Base-by-base conservation (phyloP, 2,888 invertebrate genomes). In the Himalopsyche anomala region DNA sequence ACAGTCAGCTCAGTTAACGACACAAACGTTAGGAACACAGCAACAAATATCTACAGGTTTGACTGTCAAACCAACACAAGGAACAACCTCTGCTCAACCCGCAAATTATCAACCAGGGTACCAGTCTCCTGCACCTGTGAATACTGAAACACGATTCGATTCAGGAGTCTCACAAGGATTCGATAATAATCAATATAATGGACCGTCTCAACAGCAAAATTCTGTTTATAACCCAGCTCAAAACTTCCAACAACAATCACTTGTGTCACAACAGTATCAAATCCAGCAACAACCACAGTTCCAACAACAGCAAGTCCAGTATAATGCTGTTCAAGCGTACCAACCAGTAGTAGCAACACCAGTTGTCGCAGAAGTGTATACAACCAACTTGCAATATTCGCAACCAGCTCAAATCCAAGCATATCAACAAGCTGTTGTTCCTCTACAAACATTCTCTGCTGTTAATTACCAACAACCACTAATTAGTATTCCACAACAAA, bases 181-280 rank as follows among this genome's bases (percentile, higher is more conserved):
- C 6, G 11, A 62, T 8, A 62, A 19, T 62, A 51, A 51, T 5
- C 51, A 51, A 8, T 51, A 4, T 51, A 62, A 19, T 15, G 62
- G 62, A 62, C 62, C 62, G 28, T 9, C 28, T 62, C 19, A 62
- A 19, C 62, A 62, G 11, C 62, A 62, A 19, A 19, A 4, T 19
- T 28, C 62, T 9, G 28, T 8, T 62, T 62, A 19, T 62, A 15
- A 19, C 8, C 62, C 62, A 19, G 62, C 19, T 6, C 62, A 62
- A 62, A 62, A 62, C 11, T 62, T 62, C 62, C 62, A 62, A 62
- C 62, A 62, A 62, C 62, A 62, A 62, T 62, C 62, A 11, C 8
- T 62, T 19, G 19, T 19, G 19, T 62, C 28, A 62, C 62, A 62
- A 19, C 19, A 19, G 9, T 9, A 28, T 62, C 62, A 62, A 62